A percentile compares a stretch with the other conserved stretches of the same genome.
Evolutionary conservation across 2,797 vertebrate species (phyloP).

Genomic region (Botia kubotai): DNA sequence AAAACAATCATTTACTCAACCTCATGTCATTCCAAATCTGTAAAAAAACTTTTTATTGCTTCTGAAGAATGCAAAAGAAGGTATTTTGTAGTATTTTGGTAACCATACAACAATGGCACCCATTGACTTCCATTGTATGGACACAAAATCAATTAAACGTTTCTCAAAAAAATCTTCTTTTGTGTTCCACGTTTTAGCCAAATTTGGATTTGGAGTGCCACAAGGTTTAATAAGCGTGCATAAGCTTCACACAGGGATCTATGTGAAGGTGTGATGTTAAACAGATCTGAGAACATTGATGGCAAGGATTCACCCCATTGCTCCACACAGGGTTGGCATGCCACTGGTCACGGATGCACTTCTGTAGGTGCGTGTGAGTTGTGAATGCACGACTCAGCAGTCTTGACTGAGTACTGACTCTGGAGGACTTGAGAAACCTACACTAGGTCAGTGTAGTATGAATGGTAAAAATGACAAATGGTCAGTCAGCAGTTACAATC

Average conservation of each 20-base stretch:
- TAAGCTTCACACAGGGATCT: background rate
- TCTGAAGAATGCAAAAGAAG: too few relatives aligned
- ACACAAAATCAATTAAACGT: too few relatives aligned
- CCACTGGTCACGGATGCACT: conserved; percentile 11
- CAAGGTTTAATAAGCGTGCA: too few relatives aligned
- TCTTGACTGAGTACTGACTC: background rate
- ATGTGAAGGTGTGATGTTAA: background rate
- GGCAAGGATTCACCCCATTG: conserved; percentile 25
- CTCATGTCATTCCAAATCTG: too few relatives aligned
- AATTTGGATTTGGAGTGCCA: background rate
- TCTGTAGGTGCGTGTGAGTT: conserved; percentile 24
- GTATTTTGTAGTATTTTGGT: too few relatives aligned
- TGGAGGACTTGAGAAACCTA: background rate
- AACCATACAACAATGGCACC: too few relatives aligned
- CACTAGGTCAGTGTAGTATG: background rate
- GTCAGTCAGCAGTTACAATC: background rate
- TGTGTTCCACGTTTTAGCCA: background rate
- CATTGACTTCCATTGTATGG: too few relatives aligned
- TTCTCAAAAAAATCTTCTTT: too few relatives aligned
- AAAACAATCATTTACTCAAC: too few relatives aligned
- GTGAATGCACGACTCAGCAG: conserved; percentile 24
- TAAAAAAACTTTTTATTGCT: too few relatives aligned
- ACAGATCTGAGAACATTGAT: background rate
- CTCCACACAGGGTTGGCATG: conserved; percentile 14
- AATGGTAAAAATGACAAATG: background rate